These are phyloP conservation scores for Apis cerana DNA, from an alignment of 1,140 invertebrate genomes.

Conservation along the genomic window DNA sequence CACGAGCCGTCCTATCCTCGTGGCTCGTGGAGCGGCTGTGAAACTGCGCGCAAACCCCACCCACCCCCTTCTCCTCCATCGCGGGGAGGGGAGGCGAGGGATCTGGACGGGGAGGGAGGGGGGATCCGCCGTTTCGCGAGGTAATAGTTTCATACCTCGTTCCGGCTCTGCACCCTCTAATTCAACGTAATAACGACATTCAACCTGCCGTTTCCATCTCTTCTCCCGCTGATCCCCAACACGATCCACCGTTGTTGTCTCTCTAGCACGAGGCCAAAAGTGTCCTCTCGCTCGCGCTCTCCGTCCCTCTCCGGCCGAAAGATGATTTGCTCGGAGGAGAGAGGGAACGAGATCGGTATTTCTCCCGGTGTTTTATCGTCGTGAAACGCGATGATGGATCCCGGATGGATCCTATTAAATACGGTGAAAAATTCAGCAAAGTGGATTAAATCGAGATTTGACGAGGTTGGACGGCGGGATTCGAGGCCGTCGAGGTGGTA, in stretches of 20 bases:
- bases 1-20: slow-evolving; percentile 44
- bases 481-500: slow-evolving; percentile 7
- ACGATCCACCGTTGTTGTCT: slow-evolving; percentile 60
- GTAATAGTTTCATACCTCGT: slow-evolving; percentile 82
- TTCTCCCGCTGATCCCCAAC: slow-evolving; percentile 53
- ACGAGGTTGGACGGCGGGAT: background rate
- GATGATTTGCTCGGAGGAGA: background rate
- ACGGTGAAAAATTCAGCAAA: too few species aligned
- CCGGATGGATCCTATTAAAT: too few species aligned
- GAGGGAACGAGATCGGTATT: too few species aligned
- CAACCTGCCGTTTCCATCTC: slow-evolving; percentile 78
- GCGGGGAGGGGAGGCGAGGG: slow-evolving; percentile 32
- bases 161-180: slow-evolving; percentile 81
- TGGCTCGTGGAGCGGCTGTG: slow-evolving; percentile 53
- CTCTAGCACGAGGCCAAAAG: slow-evolving; percentile 58
- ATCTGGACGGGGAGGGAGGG: slow-evolving; percentile 40
- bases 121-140: slow-evolving; percentile 76
- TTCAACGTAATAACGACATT: slow-evolving; percentile 81
- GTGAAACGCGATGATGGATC: background rate
- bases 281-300: slow-evolving; percentile 41
- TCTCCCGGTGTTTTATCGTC: background rate
- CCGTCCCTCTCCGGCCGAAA: slow-evolving; percentile 3
- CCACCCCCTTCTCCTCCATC: slow-evolving; percentile 40
- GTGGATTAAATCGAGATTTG: too few species aligned
- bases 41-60: slow-evolving; percentile 58